Evolutionary conservation across 2,888 invertebrate species (phyloP).

Genomic region (Zhuqinia jingwanae): DNA sequence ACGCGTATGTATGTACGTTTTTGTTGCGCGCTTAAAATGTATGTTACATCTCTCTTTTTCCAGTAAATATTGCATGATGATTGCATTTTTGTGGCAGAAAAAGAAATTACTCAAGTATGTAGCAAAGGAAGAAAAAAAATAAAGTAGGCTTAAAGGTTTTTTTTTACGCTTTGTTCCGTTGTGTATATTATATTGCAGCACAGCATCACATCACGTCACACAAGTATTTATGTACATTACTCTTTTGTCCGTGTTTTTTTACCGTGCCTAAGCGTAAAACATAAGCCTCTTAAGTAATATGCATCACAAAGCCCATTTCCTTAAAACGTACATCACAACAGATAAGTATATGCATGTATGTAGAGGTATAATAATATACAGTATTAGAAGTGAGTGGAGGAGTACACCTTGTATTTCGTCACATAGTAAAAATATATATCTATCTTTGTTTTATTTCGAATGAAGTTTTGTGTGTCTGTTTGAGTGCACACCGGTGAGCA

Average conservation of each 20-base stretch:
- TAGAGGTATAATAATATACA: no score
- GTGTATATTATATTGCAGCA: no score
- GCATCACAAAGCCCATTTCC: conserved; percentile 25
- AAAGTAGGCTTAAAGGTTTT: conserved; percentile 6
- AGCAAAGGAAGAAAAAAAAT: not conserved
- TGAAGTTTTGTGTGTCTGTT: no score
- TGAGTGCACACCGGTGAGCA: no score
- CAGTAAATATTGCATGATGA: not conserved
- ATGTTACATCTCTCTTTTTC: not conserved
- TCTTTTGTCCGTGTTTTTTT: not conserved
- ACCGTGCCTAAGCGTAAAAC: not conserved
- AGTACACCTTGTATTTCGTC: no score
- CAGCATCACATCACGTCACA: no score
- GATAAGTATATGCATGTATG: no score
- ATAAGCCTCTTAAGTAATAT: conserved; percentile 46
- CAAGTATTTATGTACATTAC: no score
- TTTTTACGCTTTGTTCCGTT: not conserved
- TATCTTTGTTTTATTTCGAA: not conserved
- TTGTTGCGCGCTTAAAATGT: not conserved
- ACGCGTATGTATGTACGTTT: not conserved
- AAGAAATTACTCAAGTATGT: not conserved
- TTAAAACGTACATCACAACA: not conserved
- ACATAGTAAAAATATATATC: not conserved
- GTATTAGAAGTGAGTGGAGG: no score
- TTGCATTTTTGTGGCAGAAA: not conserved